A percentile compares a stretch with the other conserved stretches of the same genome.
Evolutionary conservation across 1,140 invertebrate genomes (phyloP).

Genomic region (Philaenus spumarius): DNA sequence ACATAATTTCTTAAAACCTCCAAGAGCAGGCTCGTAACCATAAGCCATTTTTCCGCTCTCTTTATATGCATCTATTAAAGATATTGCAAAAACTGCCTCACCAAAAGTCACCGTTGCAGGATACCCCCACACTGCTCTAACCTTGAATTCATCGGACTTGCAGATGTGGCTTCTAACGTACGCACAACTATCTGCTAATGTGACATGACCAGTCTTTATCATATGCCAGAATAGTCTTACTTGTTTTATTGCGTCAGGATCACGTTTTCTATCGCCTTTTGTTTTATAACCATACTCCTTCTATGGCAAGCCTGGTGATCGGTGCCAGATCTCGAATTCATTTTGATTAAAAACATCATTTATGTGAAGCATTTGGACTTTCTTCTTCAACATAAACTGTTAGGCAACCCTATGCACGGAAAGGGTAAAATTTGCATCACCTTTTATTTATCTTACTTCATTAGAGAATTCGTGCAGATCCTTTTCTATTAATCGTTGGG

Average conservation of each 20-base stretch:
- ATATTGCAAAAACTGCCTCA: constrained; percentile 15
- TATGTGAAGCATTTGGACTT: constrained; percentile 8
- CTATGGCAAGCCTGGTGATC: constrained; percentile 16
- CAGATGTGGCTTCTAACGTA: constrained; percentile 4
- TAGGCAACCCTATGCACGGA: too few species aligned
- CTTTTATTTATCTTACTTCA: too few species aligned
- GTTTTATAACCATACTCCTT: constrained; percentile 12
- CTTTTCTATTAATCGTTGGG: too few species aligned
- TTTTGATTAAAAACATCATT: constrained; percentile 1
- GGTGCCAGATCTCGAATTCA: constrained; percentile 5
- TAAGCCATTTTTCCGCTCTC: constrained; percentile 7
- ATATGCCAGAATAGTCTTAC: constrained; percentile 9
- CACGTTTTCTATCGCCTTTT: constrained; percentile 1
- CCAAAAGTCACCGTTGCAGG: constrained; percentile 16
- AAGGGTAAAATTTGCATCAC: too few species aligned
- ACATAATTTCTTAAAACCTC: background rate
- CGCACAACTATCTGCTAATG: background rate
- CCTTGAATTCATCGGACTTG: background rate
- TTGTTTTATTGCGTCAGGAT: constrained; percentile 7
- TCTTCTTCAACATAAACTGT: too few species aligned
- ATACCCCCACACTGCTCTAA: constrained; percentile 18
- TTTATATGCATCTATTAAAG: constrained; percentile 12
- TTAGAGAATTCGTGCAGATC: too few species aligned
- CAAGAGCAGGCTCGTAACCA: constrained; percentile 15
- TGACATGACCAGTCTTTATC: background rate